Evolutionary conservation across 2,888 invertebrate species (phyloP), one percentile per base, ranked within the genome.

Genomic region (Therioaphis trifolii): DNA sequence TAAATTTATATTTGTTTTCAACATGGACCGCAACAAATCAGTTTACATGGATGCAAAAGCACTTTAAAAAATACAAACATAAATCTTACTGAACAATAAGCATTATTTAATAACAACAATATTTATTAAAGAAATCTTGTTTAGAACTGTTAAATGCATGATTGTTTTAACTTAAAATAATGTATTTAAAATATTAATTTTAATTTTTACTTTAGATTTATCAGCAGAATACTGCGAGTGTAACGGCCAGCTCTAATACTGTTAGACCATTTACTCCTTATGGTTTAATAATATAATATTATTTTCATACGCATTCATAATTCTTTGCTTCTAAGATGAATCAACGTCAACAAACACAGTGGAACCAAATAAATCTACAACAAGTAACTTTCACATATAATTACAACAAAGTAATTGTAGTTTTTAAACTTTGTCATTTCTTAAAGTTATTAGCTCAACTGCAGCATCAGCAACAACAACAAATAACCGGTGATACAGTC

Each of bases 41-140:
- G n/a, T 95, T 85, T 95, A 95, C 86, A 89, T 95, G 86, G 95
- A 95, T 86, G 94, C 94, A 0, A 94, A 94, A 87, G 94, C 95
- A 0, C 95, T 95, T 88, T 94, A 94, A 15, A 94, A 95, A 86
- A 89, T 95, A 69, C 94, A 95, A 87, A 94, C 94, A 91, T 94
- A 92, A 94, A 77, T 52, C 61, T 63, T 18, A 61, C 72, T 46
- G 85, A 85, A n/a, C 76, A 79, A n/a, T 55, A 82, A 29, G 71
- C 71, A 21, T 84, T 82, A 61, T 55, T 85, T 24, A 78, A 79
- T 35, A 85, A 85, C 84, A 18, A 77, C 27, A 85, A 84, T 5
- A 91, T n/a, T n/a, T n/a, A 90, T 85, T 88, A 90, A 82, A 88
- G 87, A 86, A 89, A 89, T 79, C 89, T 89, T 24, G 91, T 15